Base-by-base conservation (phyloP, 64 coral and sea anemone genomes). In the Catalaphyllia jardinei region DNA sequence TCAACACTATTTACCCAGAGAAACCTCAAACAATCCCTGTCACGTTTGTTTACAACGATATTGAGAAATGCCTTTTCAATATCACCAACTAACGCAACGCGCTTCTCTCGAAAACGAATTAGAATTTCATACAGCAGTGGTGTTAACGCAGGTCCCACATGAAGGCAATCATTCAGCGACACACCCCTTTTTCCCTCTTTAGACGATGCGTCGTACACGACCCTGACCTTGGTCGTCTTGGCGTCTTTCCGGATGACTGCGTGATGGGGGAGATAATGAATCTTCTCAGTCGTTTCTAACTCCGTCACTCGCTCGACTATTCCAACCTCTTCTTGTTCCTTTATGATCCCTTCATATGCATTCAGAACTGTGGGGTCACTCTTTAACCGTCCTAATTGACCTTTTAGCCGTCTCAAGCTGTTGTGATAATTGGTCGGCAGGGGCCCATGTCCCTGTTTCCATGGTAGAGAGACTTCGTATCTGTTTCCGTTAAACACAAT, bases 271-370 rank as follows among this genome's bases (percentile, higher is more conserved):
- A 87, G 54, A 74, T 87, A 74, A 57, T 80, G 78, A 14, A 80
- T 9, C 27, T 80, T 80, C 0, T 80, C 60, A 27, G 49, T 6
- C 22, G 24, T 59, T 62, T 79, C 55, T 15, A 89, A 63, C 61
- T 77, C 77, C 18, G 27, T 4, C 15, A 89, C 87, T 39, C 60
- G 79, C 42, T 89, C 60, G 13, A 89, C 79, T 22, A 79, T 79
- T 39, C 87, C 75, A 29, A 62, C 18, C 31, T 79, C 75, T 12
- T 18, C 75, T 64, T 89, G 88, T 77, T 80, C 60, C 35, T 89
- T 89, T 18, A 71, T 89, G 29, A 89, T 89, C 14, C 60, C 29
- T n/a, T 89, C 55, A 71, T 89, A 89, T n/a, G 74, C 75, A 18
- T 74, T 61, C 25, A 78, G 42, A 59, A 39, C 16, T 22, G 79